Conservation (phyloP, 30 jellyfish, hydroid and myxozoan species). For the Hydra vulgaris region DNA sequence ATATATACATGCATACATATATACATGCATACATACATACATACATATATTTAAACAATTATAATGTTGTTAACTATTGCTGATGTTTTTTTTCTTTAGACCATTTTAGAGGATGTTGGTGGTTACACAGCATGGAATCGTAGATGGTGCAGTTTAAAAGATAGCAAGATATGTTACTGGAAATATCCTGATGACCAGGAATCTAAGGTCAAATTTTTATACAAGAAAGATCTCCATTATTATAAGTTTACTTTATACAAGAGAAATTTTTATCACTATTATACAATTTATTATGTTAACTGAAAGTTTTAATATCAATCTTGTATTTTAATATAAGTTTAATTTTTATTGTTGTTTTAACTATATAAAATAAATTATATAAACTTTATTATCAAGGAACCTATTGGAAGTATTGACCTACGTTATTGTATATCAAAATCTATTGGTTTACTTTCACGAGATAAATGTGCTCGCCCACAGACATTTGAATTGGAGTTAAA, state of each 20-base stretch:
- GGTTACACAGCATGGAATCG: constrained; percentile 98
- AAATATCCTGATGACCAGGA: constrained; percentile 96
- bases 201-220: constrained; percentile 44
- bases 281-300: too few relatives aligned
- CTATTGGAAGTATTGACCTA: constrained; percentile 75
- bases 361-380: too few relatives aligned
- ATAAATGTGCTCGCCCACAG: constrained; percentile 96
- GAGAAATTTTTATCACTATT: too few relatives aligned
- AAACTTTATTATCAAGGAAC: constrained; percentile 41
- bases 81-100: constrained; percentile 34
- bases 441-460: constrained; percentile 79
- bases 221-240: too few relatives aligned
- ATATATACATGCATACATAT: too few relatives aligned
- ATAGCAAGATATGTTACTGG: constrained; percentile 77
- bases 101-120: constrained; percentile 91
- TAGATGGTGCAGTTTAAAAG: constrained; percentile 89
- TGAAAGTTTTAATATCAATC: too few relatives aligned
- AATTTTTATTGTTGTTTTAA: too few relatives aligned
- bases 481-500: constrained; percentile 76
- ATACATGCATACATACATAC: too few relatives aligned
- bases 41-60: too few relatives aligned
- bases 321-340: too few relatives aligned
- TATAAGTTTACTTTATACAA: too few relatives aligned
- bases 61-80: too few relatives aligned
- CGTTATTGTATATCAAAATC: constrained; percentile 36